These are phyloP conservation scores for Berghia stephanieae DNA, from an alignment of 1,140 invertebrate genomes.

Conservation along the genomic window DNA sequence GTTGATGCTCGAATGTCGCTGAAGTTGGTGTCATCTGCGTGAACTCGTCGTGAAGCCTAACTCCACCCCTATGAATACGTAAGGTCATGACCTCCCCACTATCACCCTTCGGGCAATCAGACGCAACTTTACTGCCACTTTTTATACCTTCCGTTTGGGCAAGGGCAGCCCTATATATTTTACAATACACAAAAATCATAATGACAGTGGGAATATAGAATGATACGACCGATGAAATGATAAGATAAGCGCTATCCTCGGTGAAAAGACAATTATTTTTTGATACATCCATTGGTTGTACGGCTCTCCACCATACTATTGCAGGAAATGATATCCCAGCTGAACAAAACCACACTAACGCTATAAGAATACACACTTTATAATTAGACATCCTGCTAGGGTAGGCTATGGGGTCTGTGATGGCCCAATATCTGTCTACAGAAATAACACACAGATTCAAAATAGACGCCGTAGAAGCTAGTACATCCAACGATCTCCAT, in stretches of 20 bases:
- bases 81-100: slow-evolving; percentile 60
- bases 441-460: slow-evolving; percentile 96
- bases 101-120: slow-evolving; percentile 46
- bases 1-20: slow-evolving; percentile 8
- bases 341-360: slow-evolving; percentile 92
- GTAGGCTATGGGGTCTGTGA: slow-evolving; percentile 97
- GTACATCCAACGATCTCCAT: slow-evolving; percentile 96
- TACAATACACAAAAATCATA: slow-evolving; percentile 68
- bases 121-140: slow-evolving; percentile 50
- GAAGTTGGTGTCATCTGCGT: slow-evolving; percentile 30
- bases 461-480: slow-evolving; percentile 97
- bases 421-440: slow-evolving; percentile 79
- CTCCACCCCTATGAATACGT: slow-evolving; percentile 58
- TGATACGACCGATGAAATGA: slow-evolving; percentile 68
- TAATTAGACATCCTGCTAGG: slow-evolving; percentile 88
- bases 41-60: slow-evolving; percentile 31
- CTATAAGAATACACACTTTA: slow-evolving; percentile 89
- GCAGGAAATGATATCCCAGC: slow-evolving; percentile 94
- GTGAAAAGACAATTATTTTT: slow-evolving; percentile 64
- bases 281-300: slow-evolving; percentile 45
- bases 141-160: slow-evolving; percentile 58
- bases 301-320: slow-evolving; percentile 84
- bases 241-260: slow-evolving; percentile 67
- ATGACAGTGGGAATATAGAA: slow-evolving; percentile 69
- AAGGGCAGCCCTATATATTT: slow-evolving; percentile 61